Conservation (phyloP, 2,888 invertebrate species). For the Noctua janthe region DNA sequence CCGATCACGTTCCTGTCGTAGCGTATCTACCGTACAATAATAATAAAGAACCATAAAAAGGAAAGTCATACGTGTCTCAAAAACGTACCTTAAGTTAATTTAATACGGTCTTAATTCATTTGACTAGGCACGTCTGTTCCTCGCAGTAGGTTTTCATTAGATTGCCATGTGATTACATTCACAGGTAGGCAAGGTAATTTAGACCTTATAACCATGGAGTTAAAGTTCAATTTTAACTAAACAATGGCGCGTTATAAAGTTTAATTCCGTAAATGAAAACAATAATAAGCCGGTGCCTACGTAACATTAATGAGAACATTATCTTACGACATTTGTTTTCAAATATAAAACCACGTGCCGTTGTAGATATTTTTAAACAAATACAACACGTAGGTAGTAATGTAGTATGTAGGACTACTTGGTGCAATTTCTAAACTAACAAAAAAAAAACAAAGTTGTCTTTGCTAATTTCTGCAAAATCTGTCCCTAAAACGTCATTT, state of each 20-base stretch:
- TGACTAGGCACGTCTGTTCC: neutral
- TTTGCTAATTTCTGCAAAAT: conserved; percentile 2
- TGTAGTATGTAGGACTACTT: neutral
- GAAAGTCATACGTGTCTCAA: neutral
- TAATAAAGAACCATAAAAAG: neutral
- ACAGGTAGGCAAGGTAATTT: conserved; percentile 11
- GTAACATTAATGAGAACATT: neutral
- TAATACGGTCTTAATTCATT: conserved; percentile 11
- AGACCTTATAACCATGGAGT: rapidly evolving
- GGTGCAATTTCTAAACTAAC: neutral
- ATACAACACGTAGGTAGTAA: neutral
- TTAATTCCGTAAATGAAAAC: conserved; percentile 9
- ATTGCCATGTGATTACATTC: conserved; percentile 28
- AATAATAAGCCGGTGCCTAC: conserved; percentile 12
- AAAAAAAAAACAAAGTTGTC: neutral
- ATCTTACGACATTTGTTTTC: neutral
- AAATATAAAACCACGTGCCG: neutral
- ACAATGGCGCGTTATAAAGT: neutral
- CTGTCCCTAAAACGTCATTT: conserved; percentile 30
- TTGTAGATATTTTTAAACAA: neutral
- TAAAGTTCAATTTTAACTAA: conserved; percentile 6
- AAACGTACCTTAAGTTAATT: neutral
- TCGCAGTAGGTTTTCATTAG: conserved; percentile 18
- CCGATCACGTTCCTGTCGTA: neutral
- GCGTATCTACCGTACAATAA: neutral